Base-by-base conservation (phyloP, 2,888 invertebrate species). In the Melanotus villosus region DNA sequence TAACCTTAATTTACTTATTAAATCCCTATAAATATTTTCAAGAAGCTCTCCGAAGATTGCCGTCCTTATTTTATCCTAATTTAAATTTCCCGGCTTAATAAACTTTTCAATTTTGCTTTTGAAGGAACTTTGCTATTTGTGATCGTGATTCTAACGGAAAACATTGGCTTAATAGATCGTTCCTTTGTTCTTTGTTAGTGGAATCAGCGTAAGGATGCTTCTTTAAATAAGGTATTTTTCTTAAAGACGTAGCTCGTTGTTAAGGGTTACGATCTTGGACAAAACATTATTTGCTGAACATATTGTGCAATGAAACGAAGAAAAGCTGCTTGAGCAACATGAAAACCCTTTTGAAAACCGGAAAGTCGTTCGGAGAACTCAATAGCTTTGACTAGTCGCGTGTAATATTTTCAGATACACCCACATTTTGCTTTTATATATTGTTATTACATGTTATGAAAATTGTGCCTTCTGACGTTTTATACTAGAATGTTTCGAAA, bases 201-300 rank as follows among this genome's bases (percentile, higher is more conserved):
- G 36, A 56, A 10, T 1, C 16, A 30, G 19, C 34, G 19, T 30
- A 56, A 56, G n/a, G 21, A 6, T 1, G 6, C 12, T 23, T 10
- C 26, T 12, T 56, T 36, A 34, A 56, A 18, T 21, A 56, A 21
- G 19, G 56, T 16, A 19, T 34, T 14, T 50, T 23, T 56, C 19
- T 56, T 54, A 4, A 34, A 2, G 12, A 21, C 18, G 21, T n/a
- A 23, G 12, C 4, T 32, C 16, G 56, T 56, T 56, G 56, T 56
- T 56, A 56, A 16, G 36, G 30, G 56, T 36, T 56, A 56, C 56
- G 56, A 36, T 36, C 10, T 34, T 36, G 12, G 36, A 34, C n/a
- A 21, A 23, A 47, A 47, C 47, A 23, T 47, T 56, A 56, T 56
- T 56, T 56, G 56, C 56, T 10, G 19, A 36, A 36, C 56, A 34